Evolutionary conservation across 2,888 invertebrate genomes (phyloP), one percentile per base, ranked within the genome.

Genomic region (Gymnocheta viridis): DNA sequence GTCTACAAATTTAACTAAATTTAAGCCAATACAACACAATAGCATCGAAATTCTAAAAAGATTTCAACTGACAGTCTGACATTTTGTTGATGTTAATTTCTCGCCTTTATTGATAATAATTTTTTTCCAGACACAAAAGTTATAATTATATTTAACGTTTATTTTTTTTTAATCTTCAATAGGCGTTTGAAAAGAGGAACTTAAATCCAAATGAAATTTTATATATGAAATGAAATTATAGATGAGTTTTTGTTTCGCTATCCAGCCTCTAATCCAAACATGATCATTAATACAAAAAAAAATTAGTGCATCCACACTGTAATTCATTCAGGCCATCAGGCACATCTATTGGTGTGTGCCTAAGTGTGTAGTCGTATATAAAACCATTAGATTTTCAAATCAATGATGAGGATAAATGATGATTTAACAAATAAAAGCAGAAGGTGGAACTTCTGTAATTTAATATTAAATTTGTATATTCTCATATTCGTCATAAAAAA

Each of bases 401-500:
- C 49, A 73, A 54, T 82, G 78, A 72, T 78, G 64, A 66, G 51
- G 29, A 82, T 66, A 69, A 74, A 82, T 77, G 70, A 66, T 72
- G 60, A 72, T 66, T 77, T 58, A 72, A 69, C 60, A 54, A 67
- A 81, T 60, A 67, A 81, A 54, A 81, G 22, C 67, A 49, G 82
- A 69, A 85, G 85, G 82, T 76, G 85, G 80, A 82, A 85, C 82
- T 85, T 84, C 84, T 87, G 90, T 90, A 90, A 89, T 89, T 89
- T 89, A 90, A 90, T 89, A 90, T 89, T 90, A 90, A 90, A 90
- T 89, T 89, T 90, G 90, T 89, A 88, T 89, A 87, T 87, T 87
- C 49, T 58, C 9, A 19, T 19, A 69, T 49, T 51, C 60, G 60
- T 78, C 64, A 38, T 86, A 82, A 62, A 82, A 87, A 87, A 86